Base-by-base conservation (phyloP, 1,140 invertebrate species). In the Zaprionus kolodkinae region DNA sequence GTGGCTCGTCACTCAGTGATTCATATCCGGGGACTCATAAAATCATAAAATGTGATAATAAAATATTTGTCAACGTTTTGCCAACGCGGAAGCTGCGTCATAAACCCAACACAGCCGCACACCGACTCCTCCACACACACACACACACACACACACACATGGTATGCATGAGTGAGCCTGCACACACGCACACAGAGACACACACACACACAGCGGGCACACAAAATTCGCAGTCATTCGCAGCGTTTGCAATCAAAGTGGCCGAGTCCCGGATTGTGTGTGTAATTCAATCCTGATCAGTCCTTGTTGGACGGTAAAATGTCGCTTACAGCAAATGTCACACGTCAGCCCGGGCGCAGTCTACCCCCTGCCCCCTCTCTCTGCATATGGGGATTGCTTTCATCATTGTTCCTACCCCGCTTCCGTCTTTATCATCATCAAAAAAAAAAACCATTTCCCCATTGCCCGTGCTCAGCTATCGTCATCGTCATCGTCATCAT, bases 231-330 rank as follows among this genome's bases (percentile, higher is more conserved):
- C 62, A 72, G 62, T 66, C 74, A 72, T 72, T 76, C 74, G 57
- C 56, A 62, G 68, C 62, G 73, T 84, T 84, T 78, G 81, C 81
- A 89, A 89, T 89, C 85, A 89, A 89, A 89, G 85, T 89, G 78
- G 81, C 85, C 85, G 78, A 71, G 83, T 81, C 84, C 79, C 75
- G 81, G 85, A 89, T 89, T 89, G 81, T 90, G 81, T 84, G 81
- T 89, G 85, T 89, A 89, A 89, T 89, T 89, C 85, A 89, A 89
- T 89, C 81, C 86, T 81, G 85, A 89, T 89, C 85, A 89, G 84
- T 76, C 68, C 76, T 76, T 35, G 71, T 77, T 70, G 77, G 60
- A 71, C 65, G 81, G 78, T 87, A 87, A 82, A 88, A 88, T 88
- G 83, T 83, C 83, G 83, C 83, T 86, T 83, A 87, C 77, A 81